Percentiles rank a stretch among this genome's conserved stretches.
These are phyloP conservation scores for Lucilia cuprina DNA, from an alignment of 1,140 invertebrate genomes.

Conservation along the genomic window DNA sequence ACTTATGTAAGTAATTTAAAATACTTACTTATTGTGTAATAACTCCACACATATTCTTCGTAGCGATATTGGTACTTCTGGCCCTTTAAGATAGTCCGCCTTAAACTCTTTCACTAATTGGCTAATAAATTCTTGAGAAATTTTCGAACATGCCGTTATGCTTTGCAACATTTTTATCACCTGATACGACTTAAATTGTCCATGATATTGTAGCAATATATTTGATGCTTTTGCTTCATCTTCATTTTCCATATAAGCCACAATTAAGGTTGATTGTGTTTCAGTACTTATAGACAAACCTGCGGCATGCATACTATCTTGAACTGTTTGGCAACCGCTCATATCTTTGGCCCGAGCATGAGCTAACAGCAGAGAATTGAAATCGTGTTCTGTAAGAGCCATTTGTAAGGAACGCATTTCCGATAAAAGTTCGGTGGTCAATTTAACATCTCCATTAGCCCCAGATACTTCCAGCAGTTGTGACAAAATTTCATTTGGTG, in stretches of 20 bases:
- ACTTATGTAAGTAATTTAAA: not conserved
- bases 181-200: slow-evolving; percentile 44
- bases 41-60: slow-evolving; percentile 51
- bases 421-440: slow-evolving; percentile 63
- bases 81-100: slow-evolving; percentile 41
- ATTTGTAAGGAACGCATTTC: slow-evolving; percentile 65
- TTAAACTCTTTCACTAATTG: slow-evolving; percentile 48
- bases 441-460: slow-evolving; percentile 64
- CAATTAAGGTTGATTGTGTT: slow-evolving; percentile 65
- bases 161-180: slow-evolving; percentile 50
- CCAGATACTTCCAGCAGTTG: slow-evolving; percentile 62
- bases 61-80: slow-evolving; percentile 47
- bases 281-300: slow-evolving; percentile 47
- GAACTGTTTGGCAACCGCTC: slow-evolving; percentile 49
- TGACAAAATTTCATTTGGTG: slow-evolving; percentile 51
- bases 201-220: slow-evolving; percentile 41
- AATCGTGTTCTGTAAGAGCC: slow-evolving; percentile 64
- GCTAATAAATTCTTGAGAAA: slow-evolving; percentile 40
- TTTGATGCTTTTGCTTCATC: slow-evolving; percentile 45
- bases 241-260: slow-evolving; percentile 64
- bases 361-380: slow-evolving; percentile 65
- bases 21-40: slow-evolving; percentile 39
- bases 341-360: slow-evolving; percentile 64
- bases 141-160: not conserved
- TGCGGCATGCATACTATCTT: slow-evolving; percentile 61